Evolutionary conservation across 2,797 vertebrate genomes (phyloP).

Genomic region (Cirrhinus molitorella): DNA sequence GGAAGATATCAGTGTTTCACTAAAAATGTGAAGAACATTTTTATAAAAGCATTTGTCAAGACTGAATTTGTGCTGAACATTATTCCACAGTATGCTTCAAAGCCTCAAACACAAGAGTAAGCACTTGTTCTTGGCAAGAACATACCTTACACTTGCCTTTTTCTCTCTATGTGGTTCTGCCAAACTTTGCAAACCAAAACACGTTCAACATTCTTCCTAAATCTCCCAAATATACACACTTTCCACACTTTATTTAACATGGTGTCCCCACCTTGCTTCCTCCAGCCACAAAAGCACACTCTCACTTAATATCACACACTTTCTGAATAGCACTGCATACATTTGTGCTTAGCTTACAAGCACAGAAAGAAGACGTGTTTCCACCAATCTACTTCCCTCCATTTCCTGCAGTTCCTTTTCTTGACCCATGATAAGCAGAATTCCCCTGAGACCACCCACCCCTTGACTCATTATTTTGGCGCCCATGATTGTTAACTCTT

Average conservation of each 20-base stretch:
- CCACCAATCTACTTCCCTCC: slow-evolving; percentile 65
- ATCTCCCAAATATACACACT: slow-evolving; percentile 64
- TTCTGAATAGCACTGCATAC: background rate
- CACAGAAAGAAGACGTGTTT: slow-evolving; percentile 34
- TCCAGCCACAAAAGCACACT: slow-evolving; percentile 67
- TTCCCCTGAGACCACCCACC: slow-evolving; percentile 69
- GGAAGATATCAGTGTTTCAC: slow-evolving; percentile 4
- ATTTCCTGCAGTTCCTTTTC: slow-evolving; percentile 70
- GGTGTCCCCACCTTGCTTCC: slow-evolving; percentile 71
- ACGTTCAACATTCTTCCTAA: slow-evolving; percentile 51
- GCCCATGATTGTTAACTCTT: slow-evolving; percentile 76
- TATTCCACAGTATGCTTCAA: background rate
- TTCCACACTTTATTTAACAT: slow-evolving; percentile 67
- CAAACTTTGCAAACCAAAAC: slow-evolving; percentile 59
- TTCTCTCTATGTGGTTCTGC: slow-evolving; percentile 44
- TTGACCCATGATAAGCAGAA: slow-evolving; percentile 71
- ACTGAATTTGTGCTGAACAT: background rate
- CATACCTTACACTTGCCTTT: slow-evolving; percentile 47
- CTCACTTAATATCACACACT: background rate
- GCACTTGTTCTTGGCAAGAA: slow-evolving; percentile 42
- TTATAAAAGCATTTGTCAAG: background rate
- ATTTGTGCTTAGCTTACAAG: slow-evolving; percentile 24
- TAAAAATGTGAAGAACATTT: background rate
- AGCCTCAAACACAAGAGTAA: slow-evolving; percentile 4
- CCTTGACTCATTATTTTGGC: slow-evolving; percentile 66